Conservation (phyloP, 1,140 invertebrate genomes). For the Drosophila arizonae region DNA sequence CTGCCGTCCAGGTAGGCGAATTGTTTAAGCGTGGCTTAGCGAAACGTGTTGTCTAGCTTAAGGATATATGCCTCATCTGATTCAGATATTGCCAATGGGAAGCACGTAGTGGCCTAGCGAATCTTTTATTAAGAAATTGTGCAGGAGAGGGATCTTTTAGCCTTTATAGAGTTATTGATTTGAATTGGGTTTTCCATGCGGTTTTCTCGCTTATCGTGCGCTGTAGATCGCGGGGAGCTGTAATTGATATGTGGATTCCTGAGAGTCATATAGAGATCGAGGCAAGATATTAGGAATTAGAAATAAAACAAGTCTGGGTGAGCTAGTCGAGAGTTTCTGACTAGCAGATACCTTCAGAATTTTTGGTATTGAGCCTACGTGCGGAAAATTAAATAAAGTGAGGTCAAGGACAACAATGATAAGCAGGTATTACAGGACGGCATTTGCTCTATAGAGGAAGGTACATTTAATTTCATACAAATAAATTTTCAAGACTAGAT, state of each 20-base stretch:
- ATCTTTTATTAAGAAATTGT: slow-evolving; percentile 26
- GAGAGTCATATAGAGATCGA: too few relatives aligned
- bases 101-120: slow-evolving; percentile 37
- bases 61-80: slow-evolving; percentile 55
- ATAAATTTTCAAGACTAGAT: too few relatives aligned
- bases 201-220: slow-evolving; percentile 30
- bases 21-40: neutral
- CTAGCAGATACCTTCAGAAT: too few relatives aligned
- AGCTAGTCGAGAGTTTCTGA: too few relatives aligned
- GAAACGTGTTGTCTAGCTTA: slow-evolving; percentile 38
- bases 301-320: too few relatives aligned
- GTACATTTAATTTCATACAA: too few relatives aligned
- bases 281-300: too few relatives aligned
- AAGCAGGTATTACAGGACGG: too few relatives aligned
- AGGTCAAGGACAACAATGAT: too few relatives aligned
- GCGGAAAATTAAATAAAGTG: too few relatives aligned
- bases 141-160: neutral
- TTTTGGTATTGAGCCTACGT: too few relatives aligned
- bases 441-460: too few relatives aligned
- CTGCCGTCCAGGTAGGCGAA: slow-evolving; percentile 38
- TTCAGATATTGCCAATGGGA: slow-evolving; percentile 34
- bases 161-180: slow-evolving; percentile 20
- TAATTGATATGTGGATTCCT: neutral
- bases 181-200: neutral
- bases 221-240: slow-evolving; percentile 16